Base-by-base conservation (phyloP, 2,888 invertebrate species). In the Tetranychus piercei region DNA sequence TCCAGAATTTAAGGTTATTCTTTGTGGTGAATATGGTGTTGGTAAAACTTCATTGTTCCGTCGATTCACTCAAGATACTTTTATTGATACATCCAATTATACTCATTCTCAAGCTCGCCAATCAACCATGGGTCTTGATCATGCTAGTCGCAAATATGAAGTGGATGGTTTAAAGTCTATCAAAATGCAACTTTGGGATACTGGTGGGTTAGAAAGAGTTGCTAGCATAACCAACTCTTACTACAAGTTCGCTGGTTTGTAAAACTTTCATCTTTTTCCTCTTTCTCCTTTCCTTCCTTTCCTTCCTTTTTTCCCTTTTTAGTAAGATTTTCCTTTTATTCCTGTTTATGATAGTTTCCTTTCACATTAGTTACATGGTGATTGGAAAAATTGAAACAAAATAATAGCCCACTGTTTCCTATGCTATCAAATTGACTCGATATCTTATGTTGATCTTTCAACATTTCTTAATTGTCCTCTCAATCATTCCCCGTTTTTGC, bases 181-280 rank as follows among this genome's bases (percentile, higher is more conserved):
- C 73, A 82, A 94, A 93, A 84, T 95, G 77, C 93, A 94, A 84
- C 84, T 95, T 79, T 95, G 94, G 94, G 95, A 95, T 82, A 95
- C 95, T 65, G 94, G 94, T 78, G 94, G 94, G 73, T 93, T 95
- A 92, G 95, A 95, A 83, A 86, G 94, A 80, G 93, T 94, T 77
- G 94, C 94, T 71, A 93, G 93, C 4, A 91, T 95, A 23, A 94
- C 94, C 15, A 92, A 92, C 44, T 92, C 92, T 81, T 95, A 95
- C 82, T 95, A 94, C 82, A 94, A 94, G 84, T 93, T 93, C 84
- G 91, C 94, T 4, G 65, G 69, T 69, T 55, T 2, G 55, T 55
- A 15, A 15, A 55, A 34, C 34, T 55, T 69, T 69, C 69, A 20
- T 6, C 11, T 67, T 66, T 20, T 8, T 66, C n/a, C 66, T 66